These are phyloP conservation scores for Pogonognathellus flavescens DNA, from an alignment of 1,140 invertebrate species.

Conservation along the genomic window DNA sequence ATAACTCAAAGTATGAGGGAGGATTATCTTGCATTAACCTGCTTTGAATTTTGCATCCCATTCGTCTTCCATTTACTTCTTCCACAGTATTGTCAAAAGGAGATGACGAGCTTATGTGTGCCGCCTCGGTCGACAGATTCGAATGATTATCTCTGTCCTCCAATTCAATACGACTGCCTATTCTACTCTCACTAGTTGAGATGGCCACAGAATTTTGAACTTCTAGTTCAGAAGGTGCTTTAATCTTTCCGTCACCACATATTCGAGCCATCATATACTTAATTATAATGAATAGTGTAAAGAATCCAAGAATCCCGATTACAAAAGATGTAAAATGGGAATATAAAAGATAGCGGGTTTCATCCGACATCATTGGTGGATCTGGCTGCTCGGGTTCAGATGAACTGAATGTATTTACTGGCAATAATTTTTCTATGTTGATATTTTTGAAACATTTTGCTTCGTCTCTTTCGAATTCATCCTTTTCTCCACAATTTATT, in stretches of 20 bases:
- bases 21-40: background rate
- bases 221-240: background rate
- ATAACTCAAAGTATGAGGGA: conserved; percentile 7
- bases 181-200: background rate
- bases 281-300: background rate
- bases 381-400: background rate
- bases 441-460: background rate
- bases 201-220: background rate
- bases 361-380: background rate
- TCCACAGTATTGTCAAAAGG: background rate
- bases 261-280: conserved; percentile 19
- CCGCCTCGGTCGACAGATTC: background rate
- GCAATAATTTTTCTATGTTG: background rate
- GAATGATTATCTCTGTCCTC: background rate
- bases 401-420: background rate
- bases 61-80: background rate
- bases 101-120: background rate
- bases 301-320: background rate
- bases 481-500: conserved; percentile 43
- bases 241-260: background rate
- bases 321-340: conserved; percentile 3
- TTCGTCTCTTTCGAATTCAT: conserved; percentile 33
- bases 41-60: background rate
- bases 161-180: no score
- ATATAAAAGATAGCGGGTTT: conserved; percentile 7